Conservation (phyloP, 35 echinoderm and acorn worm species). For the Chiridota heheva region DNA sequence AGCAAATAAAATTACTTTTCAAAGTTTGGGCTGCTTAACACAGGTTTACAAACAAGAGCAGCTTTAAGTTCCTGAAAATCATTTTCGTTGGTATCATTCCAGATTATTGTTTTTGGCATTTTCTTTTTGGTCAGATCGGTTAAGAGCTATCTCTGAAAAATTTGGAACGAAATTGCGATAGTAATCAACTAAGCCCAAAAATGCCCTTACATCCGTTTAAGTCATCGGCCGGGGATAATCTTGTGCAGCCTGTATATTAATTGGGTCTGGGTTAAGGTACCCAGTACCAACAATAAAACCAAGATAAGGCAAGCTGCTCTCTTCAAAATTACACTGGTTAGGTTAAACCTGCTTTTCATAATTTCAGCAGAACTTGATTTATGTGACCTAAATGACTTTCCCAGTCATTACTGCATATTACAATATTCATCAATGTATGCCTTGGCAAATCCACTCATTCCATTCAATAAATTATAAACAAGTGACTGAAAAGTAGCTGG, state of each 20-base stretch:
- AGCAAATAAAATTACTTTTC: constrained; percentile 7
- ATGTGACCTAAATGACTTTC: neutral
- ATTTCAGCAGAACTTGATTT: neutral
- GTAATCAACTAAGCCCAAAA: constrained; percentile 14
- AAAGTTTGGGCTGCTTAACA: constrained; percentile 20
- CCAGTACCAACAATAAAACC: neutral
- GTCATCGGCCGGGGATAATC: constrained; percentile 17
- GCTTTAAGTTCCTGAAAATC: constrained; percentile 1
- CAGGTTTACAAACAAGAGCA: neutral
- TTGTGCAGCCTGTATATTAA: neutral
- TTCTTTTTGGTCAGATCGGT: too few relatives aligned
- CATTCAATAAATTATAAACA: neutral
- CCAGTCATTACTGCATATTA: neutral
- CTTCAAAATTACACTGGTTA: neutral
- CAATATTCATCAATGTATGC: constrained; percentile 20
- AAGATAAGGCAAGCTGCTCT: neutral
- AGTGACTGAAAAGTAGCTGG: neutral
- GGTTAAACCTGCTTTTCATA: too few relatives aligned
- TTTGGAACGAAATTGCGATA: neutral
- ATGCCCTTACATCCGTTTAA: constrained; percentile 9
- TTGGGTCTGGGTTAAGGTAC: too few relatives aligned
- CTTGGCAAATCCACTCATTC: neutral
- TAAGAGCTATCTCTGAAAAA: too few relatives aligned
- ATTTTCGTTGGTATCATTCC: neutral
- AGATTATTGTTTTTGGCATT: too few relatives aligned